A percentile compares a stretch with the other conserved stretches of the same genome.
Conservation (phyloP, 2,113 vertebrate genomes). For the Alexandromys fortis region DNA sequence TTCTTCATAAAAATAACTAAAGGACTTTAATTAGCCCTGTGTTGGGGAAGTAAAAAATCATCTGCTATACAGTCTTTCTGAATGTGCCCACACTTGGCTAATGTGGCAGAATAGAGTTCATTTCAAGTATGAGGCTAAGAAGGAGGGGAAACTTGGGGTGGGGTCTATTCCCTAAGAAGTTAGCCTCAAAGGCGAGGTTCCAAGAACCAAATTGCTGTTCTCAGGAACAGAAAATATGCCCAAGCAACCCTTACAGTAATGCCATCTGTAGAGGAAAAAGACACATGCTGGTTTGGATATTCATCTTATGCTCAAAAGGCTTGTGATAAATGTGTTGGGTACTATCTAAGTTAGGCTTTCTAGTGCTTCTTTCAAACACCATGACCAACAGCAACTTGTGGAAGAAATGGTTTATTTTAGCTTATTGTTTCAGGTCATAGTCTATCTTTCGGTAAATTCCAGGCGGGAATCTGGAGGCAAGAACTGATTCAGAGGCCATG, state of each 20-base stretch:
- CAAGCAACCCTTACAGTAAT: background rate
- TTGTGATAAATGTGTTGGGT: background rate
- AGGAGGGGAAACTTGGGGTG: background rate
- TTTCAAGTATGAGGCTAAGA: background rate
- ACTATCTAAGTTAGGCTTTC: background rate
- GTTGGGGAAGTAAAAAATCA: background rate
- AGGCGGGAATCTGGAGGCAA: background rate
- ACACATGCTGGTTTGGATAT: no score
- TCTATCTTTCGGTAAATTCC: background rate
- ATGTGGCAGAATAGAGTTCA: accelerated
- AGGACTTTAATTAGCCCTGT: background rate
- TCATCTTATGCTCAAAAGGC: background rate
- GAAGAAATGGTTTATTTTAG: background rate
- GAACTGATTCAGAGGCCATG: background rate
- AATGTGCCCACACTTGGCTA: background rate
- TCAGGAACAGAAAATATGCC: background rate
- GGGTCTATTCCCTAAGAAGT: background rate
- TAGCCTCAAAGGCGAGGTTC: accelerated
- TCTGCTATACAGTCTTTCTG: background rate
- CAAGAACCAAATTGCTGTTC: background rate
- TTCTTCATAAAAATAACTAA: background rate
- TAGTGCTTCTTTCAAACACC: background rate
- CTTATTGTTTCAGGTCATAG: background rate
- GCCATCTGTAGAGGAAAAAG: background rate
- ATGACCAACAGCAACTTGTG: background rate